Conservation (phyloP, 1,140 invertebrate genomes). For the Andrena cerasifolii region DNA sequence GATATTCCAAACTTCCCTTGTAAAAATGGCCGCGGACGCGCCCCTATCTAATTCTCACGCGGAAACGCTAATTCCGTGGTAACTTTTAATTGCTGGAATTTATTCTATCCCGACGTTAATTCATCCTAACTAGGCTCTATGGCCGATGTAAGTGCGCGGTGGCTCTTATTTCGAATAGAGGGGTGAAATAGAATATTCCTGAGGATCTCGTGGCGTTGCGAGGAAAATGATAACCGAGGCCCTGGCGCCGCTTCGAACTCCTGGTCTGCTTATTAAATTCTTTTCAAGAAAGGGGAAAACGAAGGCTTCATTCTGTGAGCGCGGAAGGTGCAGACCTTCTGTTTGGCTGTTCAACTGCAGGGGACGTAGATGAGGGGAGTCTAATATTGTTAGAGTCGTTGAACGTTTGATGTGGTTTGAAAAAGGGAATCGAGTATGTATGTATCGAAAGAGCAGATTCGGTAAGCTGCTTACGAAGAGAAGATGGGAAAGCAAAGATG, state of each 20-base stretch:
- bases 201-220: background rate
- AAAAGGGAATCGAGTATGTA: too few relatives aligned
- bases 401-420: too few relatives aligned
- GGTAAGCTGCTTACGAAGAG: too few relatives aligned
- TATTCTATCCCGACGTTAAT: background rate
- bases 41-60: background rate
- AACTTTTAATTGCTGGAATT: slow-evolving; percentile 11
- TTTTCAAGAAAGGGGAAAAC: background rate
- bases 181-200: background rate
- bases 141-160: background rate
- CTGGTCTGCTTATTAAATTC: background rate
- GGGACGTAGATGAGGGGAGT: background rate
- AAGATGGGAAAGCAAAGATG: too few relatives aligned
- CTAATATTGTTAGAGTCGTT: too few relatives aligned
- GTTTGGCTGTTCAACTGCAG: background rate
- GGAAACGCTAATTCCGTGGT: background rate
- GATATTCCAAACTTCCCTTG: background rate
- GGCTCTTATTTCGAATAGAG: background rate
- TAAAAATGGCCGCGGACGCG: background rate
- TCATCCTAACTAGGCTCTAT: background rate
- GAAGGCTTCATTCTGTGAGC: background rate
- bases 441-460: too few relatives aligned
- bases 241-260: background rate
- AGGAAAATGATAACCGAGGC: background rate
- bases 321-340: too few relatives aligned